These are phyloP conservation scores for Paguma larvata DNA, from an alignment of 2,797 vertebrate species.

Conservation along the genomic window DNA sequence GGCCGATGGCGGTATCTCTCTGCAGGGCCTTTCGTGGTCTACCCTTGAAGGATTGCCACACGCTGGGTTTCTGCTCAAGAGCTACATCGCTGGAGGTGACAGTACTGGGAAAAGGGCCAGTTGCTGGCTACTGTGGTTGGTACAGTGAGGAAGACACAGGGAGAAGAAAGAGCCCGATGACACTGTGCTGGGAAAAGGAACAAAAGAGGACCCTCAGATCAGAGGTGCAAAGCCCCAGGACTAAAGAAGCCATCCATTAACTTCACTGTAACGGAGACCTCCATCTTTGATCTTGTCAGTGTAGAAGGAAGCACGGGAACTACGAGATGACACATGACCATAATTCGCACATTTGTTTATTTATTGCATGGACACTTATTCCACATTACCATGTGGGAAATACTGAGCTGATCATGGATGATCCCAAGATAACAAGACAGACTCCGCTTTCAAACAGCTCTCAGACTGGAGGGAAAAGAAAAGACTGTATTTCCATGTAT, in stretches of 20 bases:
- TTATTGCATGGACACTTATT: not conserved
- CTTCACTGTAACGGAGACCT: not conserved
- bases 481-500: not conserved
- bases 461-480: not conserved
- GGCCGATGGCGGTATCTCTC: not conserved
- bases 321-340: not conserved
- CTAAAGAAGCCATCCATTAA: not conserved
- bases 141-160: not conserved
- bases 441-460: not conserved
- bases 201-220: too few species aligned
- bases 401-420: not conserved
- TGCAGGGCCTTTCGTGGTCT: not conserved
- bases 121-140: not conserved
- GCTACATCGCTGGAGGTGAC: accelerated
- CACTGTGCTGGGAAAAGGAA: too few species aligned
- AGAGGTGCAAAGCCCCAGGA: not conserved
- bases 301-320: not conserved
- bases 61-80: too few species aligned
- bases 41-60: not conserved
- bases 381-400: not conserved
- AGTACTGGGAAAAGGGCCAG: not conserved
- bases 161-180: not conserved
- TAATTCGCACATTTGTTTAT: not conserved
- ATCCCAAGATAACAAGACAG: not conserved
- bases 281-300: not conserved